Percentiles rank a stretch among this genome's conserved stretches.
Conservation (phyloP, 2,113 vertebrate species). For the Accipiter virgatus region DNA sequence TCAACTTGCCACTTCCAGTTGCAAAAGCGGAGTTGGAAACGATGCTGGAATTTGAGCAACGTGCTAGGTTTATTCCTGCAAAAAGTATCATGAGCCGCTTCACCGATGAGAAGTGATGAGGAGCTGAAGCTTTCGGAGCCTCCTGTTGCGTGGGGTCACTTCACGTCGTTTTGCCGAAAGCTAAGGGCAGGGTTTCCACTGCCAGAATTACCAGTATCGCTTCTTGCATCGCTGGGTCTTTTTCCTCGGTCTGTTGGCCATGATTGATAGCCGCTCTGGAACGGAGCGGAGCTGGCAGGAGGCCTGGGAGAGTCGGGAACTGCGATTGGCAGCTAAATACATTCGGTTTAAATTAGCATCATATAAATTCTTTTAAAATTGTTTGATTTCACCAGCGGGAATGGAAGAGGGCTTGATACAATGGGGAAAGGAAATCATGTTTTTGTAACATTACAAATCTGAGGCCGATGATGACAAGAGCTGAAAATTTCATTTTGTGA, state of each 20-base stretch:
- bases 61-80: not conserved
- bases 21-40: fast-evolving
- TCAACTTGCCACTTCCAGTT: fast-evolving
- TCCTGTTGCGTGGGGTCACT: not conserved
- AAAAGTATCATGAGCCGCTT: fast-evolving
- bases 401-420: not conserved
- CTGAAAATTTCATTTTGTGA: conserved; percentile 16
- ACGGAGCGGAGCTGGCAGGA: not conserved
- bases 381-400: conserved; percentile 54
- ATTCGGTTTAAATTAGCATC: conserved; percentile 45
- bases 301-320: not conserved
- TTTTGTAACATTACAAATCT: conserved; percentile 13
- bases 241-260: not conserved
- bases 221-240: not conserved
- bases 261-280: not conserved
- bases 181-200: not conserved
- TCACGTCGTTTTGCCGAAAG: fast-evolving
- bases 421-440: conserved; percentile 16
- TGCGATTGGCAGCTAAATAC: not conserved
- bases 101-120: fast-evolving
- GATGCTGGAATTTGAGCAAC: not conserved
- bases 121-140: not conserved
- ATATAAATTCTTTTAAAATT: conserved; percentile 21
- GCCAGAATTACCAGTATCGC: not conserved
- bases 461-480: conserved; percentile 7